These are phyloP conservation scores for Temnothorax ravouxi DNA, from an alignment of 2,888 invertebrate genomes.

Conservation along the genomic window DNA sequence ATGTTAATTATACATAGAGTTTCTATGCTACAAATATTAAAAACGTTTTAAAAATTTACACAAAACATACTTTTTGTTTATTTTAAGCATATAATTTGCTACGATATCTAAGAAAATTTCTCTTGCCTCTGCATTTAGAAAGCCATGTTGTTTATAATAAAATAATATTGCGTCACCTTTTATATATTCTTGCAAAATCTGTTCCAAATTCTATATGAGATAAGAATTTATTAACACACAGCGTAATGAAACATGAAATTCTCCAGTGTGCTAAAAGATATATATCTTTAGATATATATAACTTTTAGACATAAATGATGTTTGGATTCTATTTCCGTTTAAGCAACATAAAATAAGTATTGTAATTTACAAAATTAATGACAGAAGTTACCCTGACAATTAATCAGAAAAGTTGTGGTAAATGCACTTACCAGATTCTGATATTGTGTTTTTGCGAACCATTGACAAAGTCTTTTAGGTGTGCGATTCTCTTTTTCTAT, in stretches of 20 bases:
- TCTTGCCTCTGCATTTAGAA: background rate
- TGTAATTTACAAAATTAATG: too few species aligned
- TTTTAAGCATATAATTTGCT: conserved; percentile 2
- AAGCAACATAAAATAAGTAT: too few species aligned
- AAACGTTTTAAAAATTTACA: background rate
- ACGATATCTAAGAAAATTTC: background rate
- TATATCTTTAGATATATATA: too few species aligned
- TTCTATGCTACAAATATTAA: background rate
- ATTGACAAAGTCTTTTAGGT: background rate
- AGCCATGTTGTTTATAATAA: conserved; percentile 1
- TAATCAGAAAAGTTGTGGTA: background rate
- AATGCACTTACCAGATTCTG: background rate
- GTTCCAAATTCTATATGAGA: background rate
- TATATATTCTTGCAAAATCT: background rate
- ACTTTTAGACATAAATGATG: too few species aligned
- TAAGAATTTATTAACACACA: background rate
- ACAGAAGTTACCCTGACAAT: background rate
- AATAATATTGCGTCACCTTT: background rate
- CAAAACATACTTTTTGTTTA: background rate
- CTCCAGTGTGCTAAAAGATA: too few species aligned
- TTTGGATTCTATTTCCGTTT: too few species aligned
- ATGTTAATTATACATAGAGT: background rate
- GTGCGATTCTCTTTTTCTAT: background rate
- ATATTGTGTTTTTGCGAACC: background rate
- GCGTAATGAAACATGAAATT: background rate